Percentiles rank a stretch among this genome's conserved stretches.
These are phyloP conservation scores for Progne subis DNA, from an alignment of 2,113 vertebrate species.

Conservation along the genomic window DNA sequence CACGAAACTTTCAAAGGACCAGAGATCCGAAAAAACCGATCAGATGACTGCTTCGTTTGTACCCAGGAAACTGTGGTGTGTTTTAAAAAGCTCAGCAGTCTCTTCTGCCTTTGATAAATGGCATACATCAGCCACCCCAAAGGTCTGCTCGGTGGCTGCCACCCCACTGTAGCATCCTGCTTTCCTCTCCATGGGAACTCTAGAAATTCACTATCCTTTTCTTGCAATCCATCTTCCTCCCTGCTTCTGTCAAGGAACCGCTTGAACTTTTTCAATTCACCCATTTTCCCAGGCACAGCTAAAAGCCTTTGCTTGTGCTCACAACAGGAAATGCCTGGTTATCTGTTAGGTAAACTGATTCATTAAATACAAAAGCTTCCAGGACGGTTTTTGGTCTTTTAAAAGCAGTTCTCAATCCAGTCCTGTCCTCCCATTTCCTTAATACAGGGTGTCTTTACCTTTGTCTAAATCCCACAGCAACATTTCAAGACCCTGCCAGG, in stretches of 20 bases:
- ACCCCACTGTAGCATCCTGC: background rate
- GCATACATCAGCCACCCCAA: background rate
- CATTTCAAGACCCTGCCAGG: background rate
- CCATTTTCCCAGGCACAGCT: conserved; percentile 21
- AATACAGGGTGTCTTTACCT: background rate
- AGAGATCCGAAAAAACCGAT: background rate
- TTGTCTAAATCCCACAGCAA: background rate
- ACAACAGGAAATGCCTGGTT: conserved; percentile 28
- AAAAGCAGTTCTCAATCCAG: background rate
- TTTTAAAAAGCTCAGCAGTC: background rate
- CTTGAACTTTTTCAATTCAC: conserved; percentile 13
- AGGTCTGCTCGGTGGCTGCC: background rate
- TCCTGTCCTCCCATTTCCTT: background rate
- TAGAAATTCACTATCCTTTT: background rate
- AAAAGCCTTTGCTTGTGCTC: background rate
- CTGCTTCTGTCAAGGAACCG: background rate
- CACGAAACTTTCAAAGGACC: background rate
- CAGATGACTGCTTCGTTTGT: background rate
- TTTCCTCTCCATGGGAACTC: background rate
- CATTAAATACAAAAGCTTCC: background rate
- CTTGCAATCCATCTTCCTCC: background rate
- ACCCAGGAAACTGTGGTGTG: background rate
- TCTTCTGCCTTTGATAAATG: background rate
- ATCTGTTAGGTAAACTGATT: conserved; percentile 1
- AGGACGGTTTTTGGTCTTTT: background rate